Percentiles rank a stretch among this genome's conserved stretches.
phyloP scores from a whole-genome alignment of 1,140 invertebrate species.

The Globodera rostochiensis region DNA sequence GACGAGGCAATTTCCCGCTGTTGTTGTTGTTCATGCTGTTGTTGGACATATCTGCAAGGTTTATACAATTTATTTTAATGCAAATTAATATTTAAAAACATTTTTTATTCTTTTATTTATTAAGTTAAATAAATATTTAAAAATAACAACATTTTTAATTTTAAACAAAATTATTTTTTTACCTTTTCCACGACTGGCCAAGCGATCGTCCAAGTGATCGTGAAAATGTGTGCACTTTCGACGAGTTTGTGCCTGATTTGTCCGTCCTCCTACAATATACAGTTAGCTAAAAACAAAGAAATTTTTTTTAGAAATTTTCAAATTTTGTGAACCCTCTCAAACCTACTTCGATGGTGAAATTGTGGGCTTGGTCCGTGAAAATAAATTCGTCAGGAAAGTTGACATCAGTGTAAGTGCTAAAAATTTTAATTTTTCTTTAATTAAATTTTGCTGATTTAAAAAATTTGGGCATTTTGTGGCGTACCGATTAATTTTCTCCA shows the following conservation, averaged over 20 bases:
- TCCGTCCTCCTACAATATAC: slow-evolving; percentile 17
- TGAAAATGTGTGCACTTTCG: neutral
- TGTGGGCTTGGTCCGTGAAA: slow-evolving; percentile 7
- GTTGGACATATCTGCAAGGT: slow-evolving; percentile 6
- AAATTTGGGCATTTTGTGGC: neutral
- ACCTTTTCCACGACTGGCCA: slow-evolving; percentile 24
- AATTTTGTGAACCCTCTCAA: neutral
- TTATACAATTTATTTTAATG: no score
- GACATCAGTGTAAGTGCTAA: slow-evolving; percentile 15
- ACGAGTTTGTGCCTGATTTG: neutral
- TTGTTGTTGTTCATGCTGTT: slow-evolving; percentile 10
- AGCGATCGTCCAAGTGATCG: slow-evolving; percentile 20
- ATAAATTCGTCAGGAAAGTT: slow-evolving; percentile 18
- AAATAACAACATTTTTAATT: no score
- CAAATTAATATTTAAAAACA: no score
- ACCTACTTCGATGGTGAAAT: slow-evolving; percentile 7
- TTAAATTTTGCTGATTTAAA: neutral
- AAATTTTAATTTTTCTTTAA: neutral
- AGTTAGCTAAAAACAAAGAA: neutral
- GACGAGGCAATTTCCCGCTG: neutral
- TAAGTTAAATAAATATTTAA: neutral
- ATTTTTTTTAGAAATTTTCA: neutral
- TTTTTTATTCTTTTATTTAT: no score
- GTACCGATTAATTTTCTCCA: neutral
- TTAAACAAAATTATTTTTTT: neutral